Evolutionary conservation across 2,113 vertebrate species (phyloP).

Genomic region (Onychorhynchus coronatus): DNA sequence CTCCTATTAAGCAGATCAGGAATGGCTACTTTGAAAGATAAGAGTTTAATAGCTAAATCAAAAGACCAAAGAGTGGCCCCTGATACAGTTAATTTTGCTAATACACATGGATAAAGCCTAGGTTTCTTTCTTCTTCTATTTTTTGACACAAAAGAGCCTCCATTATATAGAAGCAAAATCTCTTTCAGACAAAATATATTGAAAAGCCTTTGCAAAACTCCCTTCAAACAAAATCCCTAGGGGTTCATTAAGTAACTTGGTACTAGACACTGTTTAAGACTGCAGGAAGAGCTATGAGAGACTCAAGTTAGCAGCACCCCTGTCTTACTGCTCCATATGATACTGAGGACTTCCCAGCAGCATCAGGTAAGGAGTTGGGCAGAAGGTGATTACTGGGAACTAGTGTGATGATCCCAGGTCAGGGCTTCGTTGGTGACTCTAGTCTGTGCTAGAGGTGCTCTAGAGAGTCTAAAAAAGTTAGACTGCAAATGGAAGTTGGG

Average conservation of each 20-base stretch:
- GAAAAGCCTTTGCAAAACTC: neutral
- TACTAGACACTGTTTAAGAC: neutral
- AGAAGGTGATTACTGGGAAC: neutral
- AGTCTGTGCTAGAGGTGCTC: no score
- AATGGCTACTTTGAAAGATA: neutral
- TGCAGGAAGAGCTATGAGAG: neutral
- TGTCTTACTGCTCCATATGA: neutral
- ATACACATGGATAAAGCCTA: neutral
- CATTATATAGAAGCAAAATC: neutral
- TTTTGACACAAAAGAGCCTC: neutral
- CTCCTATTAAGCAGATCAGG: accelerated
- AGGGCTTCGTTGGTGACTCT: neutral
- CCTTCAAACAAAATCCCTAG: neutral
- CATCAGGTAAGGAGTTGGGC: neutral
- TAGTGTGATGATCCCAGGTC: neutral
- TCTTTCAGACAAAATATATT: neutral
- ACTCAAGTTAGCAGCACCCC: neutral
- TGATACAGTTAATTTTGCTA: neutral
- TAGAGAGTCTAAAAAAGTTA: neutral
- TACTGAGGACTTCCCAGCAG: neutral
- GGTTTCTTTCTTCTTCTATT: neutral
- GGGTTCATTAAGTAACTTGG: neutral
- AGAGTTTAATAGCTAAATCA: neutral
- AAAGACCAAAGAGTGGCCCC: neutral
- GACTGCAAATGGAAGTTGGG: neutral